Percentiles rank a stretch among this genome's conserved stretches.
Conservation (phyloP, 2,113 vertebrate species). For the Syngnathus floridae region DNA sequence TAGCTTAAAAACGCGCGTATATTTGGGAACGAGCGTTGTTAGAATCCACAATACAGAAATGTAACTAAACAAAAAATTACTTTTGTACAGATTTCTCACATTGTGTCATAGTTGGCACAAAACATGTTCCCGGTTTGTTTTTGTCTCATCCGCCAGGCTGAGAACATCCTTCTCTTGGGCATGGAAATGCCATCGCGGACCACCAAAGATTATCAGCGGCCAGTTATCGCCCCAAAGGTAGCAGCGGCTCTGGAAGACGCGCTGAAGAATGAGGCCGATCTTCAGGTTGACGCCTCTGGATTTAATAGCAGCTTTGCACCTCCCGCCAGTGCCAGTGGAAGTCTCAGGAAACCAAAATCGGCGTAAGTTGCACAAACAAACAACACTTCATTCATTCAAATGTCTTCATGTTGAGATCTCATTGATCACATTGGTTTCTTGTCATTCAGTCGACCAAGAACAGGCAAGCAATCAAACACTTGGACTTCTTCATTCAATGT, state of each 20-base stretch:
- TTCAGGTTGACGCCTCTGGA: conserved; percentile 87
- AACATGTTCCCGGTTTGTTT: background rate
- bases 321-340: conserved; percentile 33
- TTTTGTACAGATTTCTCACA: background rate
- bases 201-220: conserved; percentile 88
- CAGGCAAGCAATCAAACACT: conserved; percentile 79
- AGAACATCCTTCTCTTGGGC: conserved; percentile 86
- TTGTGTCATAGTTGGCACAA: background rate
- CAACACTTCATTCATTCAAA: background rate
- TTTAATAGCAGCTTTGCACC: conserved; percentile 69
- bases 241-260: conserved; percentile 90
- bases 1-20: background rate
- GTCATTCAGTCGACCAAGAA: conserved; percentile 77
- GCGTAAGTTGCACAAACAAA: conserved; percentile 68
- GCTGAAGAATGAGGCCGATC: conserved; percentile 89
- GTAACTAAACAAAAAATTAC: background rate
- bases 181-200: conserved; percentile 85
- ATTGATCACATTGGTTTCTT: background rate
- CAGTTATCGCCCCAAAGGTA: conserved; percentile 86
- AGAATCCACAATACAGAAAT: background rate
- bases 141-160: conserved; percentile 73
- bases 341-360: conserved; percentile 83
- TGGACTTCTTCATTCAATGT: conserved; percentile 73
- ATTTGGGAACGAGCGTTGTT: background rate
- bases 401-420: background rate